These are phyloP conservation scores for Nycteola revayana DNA, from an alignment of 2,888 invertebrate species.

Conservation along the genomic window DNA sequence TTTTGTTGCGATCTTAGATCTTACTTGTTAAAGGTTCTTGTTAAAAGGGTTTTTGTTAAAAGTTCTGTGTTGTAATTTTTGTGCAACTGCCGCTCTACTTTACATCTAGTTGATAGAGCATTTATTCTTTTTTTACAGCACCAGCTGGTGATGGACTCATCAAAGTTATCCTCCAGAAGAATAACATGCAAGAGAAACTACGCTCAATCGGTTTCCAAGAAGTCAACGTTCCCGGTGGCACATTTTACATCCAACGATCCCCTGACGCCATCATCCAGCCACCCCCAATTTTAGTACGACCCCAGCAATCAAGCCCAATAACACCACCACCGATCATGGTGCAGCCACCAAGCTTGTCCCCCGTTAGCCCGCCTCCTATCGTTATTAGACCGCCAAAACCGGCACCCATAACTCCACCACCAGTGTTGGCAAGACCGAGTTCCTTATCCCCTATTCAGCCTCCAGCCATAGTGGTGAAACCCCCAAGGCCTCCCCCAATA, in stretches of 20 bases:
- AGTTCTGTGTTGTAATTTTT: too few species aligned
- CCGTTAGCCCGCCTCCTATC: conserved; percentile 47
- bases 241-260: conserved; percentile 47
- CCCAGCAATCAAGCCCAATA: conserved; percentile 41
- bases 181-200: conserved; percentile 36
- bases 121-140: conserved; percentile 45
- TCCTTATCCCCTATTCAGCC: conserved; percentile 43
- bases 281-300: conserved; percentile 56
- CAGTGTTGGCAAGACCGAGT: conserved; percentile 51
- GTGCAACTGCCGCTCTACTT: too few species aligned
- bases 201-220: conserved; percentile 49
- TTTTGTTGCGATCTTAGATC: too few species aligned
- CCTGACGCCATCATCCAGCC: conserved; percentile 63
- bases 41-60: too few species aligned
- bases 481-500: conserved; percentile 41
- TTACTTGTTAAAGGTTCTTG: too few species aligned
- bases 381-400: conserved; percentile 42
- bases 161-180: conserved; percentile 37
- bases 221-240: conserved; percentile 55
- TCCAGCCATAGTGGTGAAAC: conserved; percentile 46
- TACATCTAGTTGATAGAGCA: too few species aligned
- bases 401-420: conserved; percentile 44
- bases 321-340: conserved; percentile 44
- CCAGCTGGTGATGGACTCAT: conserved; percentile 52
- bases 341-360: conserved; percentile 39